A percentile compares a stretch with the other conserved stretches of the same genome.
Evolutionary conservation across 2,888 invertebrate genomes (phyloP).

Genomic region (Spicauda simplicius): DNA sequence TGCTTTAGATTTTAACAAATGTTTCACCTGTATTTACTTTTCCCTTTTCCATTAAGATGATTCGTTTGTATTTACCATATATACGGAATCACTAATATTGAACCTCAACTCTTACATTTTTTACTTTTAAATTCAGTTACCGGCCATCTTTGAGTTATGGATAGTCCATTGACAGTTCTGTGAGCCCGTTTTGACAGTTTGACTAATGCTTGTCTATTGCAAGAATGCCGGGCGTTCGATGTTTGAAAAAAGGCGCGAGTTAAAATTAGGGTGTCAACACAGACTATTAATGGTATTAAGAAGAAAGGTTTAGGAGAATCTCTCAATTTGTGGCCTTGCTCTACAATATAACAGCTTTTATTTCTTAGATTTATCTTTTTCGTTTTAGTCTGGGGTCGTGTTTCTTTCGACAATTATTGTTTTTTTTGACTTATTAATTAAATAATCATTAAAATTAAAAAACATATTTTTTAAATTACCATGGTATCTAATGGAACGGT

Average conservation of each 20-base stretch:
- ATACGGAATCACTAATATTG: slow-evolving; percentile 14
- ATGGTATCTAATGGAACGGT: too few relatives aligned
- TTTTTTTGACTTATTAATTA: too few relatives aligned
- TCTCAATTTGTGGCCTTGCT: slow-evolving; percentile 12
- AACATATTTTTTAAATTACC: too few relatives aligned
- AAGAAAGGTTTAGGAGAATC: slow-evolving; percentile 3
- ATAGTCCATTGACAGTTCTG: slow-evolving; percentile 76
- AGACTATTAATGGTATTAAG: slow-evolving; percentile 41
- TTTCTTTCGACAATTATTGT: too few relatives aligned
- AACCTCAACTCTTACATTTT: neutral
- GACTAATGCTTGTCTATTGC: slow-evolving; percentile 75
- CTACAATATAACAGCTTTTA: neutral
- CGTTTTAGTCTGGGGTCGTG: neutral
- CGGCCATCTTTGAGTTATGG: slow-evolving; percentile 63
- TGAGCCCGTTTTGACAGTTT: slow-evolving; percentile 74
- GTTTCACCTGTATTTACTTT: too few relatives aligned
- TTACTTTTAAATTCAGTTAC: slow-evolving; percentile 60
- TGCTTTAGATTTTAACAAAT: too few relatives aligned
- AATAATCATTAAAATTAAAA: too few relatives aligned
- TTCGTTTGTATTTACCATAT: neutral
- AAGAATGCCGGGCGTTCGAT: slow-evolving; percentile 60
- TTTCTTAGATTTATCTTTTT: neutral
- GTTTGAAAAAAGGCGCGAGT: slow-evolving; percentile 62
- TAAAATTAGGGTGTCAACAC: slow-evolving; percentile 59
- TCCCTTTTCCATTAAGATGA: too few relatives aligned